Evolutionary conservation across 2,797 vertebrate genomes (phyloP).

Genomic region (Euthynnus affinis): DNA sequence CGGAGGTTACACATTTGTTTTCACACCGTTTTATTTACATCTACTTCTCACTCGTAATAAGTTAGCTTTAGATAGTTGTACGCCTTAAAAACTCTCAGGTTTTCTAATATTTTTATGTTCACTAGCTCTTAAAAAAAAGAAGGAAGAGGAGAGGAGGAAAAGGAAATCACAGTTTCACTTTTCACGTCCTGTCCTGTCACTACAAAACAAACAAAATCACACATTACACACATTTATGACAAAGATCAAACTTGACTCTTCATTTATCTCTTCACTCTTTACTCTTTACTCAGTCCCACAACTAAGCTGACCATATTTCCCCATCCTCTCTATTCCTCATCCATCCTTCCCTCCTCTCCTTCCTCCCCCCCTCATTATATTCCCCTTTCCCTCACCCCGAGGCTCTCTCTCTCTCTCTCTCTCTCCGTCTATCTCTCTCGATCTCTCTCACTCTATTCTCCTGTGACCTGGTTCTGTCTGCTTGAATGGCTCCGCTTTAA

Average conservation of each 20-base stretch:
- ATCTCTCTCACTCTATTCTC: constrained; percentile 74
- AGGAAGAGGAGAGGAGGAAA: not conserved
- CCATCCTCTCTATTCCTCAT: constrained; percentile 26
- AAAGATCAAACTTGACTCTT: not conserved
- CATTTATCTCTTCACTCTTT: not conserved
- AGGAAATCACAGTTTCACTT: not conserved
- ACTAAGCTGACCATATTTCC: constrained; percentile 44
- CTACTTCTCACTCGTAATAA: not conserved
- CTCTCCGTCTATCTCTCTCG: constrained; percentile 33
- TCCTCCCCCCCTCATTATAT: constrained; percentile 43
- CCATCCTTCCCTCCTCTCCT: constrained; percentile 40
- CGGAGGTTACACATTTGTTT: not conserved
- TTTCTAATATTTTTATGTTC: not conserved
- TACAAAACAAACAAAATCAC: not conserved
- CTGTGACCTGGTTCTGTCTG: constrained; percentile 84
- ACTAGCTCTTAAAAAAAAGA: not conserved
- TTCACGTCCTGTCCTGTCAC: no score
- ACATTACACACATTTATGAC: not conserved
- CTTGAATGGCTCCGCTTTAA: constrained; percentile 77
- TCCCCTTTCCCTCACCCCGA: constrained; percentile 58
- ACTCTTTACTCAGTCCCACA: constrained; percentile 9
- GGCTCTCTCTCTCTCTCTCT: constrained; percentile 59
- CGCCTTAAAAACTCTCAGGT: not conserved
- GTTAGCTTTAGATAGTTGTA: not conserved
- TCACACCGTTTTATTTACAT: not conserved